Conservation (phyloP, 2,797 vertebrate species). For the Esox lucius region DNA sequence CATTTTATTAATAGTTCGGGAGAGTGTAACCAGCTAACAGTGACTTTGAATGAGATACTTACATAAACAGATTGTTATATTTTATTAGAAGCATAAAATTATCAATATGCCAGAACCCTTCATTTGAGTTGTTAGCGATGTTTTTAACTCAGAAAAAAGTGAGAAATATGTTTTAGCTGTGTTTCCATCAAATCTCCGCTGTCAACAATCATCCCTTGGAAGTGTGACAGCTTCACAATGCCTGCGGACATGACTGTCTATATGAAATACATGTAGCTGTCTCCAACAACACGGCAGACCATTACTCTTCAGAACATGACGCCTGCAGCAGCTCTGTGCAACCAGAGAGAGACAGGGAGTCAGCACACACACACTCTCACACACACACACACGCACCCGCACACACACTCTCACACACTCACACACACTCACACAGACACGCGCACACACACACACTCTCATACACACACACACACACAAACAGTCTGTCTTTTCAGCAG, state of each 20-base stretch:
- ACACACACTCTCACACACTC: not conserved
- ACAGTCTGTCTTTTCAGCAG: constrained; percentile 2
- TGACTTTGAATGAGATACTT: not conserved
- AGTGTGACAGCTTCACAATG: not conserved
- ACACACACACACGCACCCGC: not conserved
- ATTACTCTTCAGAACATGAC: not conserved
- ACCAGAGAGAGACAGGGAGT: not conserved
- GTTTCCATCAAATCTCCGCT: no score
- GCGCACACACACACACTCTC: not conserved
- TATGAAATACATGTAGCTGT: not conserved
- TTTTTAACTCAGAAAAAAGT: no score
- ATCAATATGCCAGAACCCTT: no score
- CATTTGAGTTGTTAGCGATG: no score
- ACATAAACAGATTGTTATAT: not conserved
- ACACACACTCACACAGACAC: not conserved
- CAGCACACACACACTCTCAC: not conserved
- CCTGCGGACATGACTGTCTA: no score
- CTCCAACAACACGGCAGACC: not conserved
- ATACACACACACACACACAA: not conserved
- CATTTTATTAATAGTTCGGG: no score
- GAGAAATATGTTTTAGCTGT: not conserved
- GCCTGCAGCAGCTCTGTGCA: no score
- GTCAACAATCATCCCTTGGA: not conserved
- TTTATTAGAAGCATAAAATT: no score
- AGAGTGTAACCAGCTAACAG: no score